These are phyloP conservation scores for Bergia sp. DNA, from an alignment of 92 coral and sea anemone species.

Conservation along the genomic window DNA sequence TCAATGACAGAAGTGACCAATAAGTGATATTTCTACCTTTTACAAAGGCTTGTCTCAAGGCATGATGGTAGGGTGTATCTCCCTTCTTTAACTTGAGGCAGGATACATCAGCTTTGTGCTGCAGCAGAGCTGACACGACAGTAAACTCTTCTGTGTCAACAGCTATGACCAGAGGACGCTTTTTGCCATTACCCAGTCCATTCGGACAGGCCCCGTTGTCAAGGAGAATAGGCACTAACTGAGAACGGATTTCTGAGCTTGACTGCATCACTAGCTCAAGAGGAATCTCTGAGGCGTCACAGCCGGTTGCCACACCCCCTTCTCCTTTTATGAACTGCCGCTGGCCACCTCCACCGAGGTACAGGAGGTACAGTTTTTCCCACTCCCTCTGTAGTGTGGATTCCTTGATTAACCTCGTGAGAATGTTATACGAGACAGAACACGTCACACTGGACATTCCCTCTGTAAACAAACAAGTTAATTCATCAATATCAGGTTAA, in stretches of 20 bases:
- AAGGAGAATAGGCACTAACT: constrained; percentile 53
- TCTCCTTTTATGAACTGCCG: constrained; percentile 65
- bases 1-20: background rate
- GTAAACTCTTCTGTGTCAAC: constrained; percentile 44
- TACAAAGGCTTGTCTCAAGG: constrained; percentile 48
- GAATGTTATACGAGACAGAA: constrained; percentile 44
- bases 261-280: constrained; percentile 24
- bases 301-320: constrained; percentile 76
- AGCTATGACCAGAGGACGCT: constrained; percentile 53
- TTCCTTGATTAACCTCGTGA: constrained; percentile 62
- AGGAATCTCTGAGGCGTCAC: constrained; percentile 53
- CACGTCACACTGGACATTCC: constrained; percentile 59
- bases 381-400: constrained; percentile 58
- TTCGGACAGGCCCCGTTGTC: constrained; percentile 60
- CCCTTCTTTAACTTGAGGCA: constrained; percentile 46
- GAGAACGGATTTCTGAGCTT: constrained; percentile 42
- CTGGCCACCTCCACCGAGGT: constrained; percentile 79
- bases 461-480: constrained; percentile 16
- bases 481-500: too few relatives aligned
- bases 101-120: constrained; percentile 57
- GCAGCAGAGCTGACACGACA: constrained; percentile 54
- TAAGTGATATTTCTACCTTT: constrained; percentile 44
- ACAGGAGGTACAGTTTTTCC: constrained; percentile 63
- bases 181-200: constrained; percentile 44
- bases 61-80: constrained; percentile 57